A percentile compares a stretch with the other conserved stretches of the same genome.
These are phyloP conservation scores for Tetragnatha versicolor DNA, from an alignment of 1,140 invertebrate genomes.

Conservation along the genomic window DNA sequence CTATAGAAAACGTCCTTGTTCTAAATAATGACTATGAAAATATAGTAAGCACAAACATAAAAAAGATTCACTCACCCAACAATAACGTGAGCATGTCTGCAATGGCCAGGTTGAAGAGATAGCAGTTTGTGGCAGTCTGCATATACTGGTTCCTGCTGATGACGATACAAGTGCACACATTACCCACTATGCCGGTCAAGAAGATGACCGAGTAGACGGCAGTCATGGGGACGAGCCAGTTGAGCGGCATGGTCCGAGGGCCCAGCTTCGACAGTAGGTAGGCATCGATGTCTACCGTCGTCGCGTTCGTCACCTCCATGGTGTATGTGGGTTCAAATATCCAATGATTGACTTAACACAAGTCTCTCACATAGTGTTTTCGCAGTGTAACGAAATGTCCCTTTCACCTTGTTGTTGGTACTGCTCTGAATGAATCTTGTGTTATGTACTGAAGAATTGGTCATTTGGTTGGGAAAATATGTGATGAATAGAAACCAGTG, in stretches of 20 bases:
- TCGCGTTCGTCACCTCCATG: neutral
- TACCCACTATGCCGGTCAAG: slow-evolving; percentile 69
- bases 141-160: slow-evolving; percentile 68
- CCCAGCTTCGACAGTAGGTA: slow-evolving; percentile 58
- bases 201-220: slow-evolving; percentile 66
- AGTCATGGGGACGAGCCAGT: slow-evolving; percentile 65
- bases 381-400: neutral
- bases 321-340: no score
- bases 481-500: no score
- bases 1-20: no score
- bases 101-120: slow-evolving; percentile 70
- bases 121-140: slow-evolving; percentile 70
- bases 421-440: no score
- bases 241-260: slow-evolving; percentile 61
- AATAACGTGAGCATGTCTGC: slow-evolving; percentile 63
- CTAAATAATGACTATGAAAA: no score
- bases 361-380: no score
- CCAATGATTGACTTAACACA: no score
- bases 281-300: slow-evolving; percentile 52
- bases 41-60: neutral
- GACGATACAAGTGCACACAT: slow-evolving; percentile 71
- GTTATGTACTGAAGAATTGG: no score
- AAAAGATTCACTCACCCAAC: slow-evolving; percentile 60
- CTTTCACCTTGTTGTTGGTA: neutral
- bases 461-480: no score